Conservation (phyloP, 2,888 invertebrate species). For the Hirtodrosophila histrioides region DNA sequence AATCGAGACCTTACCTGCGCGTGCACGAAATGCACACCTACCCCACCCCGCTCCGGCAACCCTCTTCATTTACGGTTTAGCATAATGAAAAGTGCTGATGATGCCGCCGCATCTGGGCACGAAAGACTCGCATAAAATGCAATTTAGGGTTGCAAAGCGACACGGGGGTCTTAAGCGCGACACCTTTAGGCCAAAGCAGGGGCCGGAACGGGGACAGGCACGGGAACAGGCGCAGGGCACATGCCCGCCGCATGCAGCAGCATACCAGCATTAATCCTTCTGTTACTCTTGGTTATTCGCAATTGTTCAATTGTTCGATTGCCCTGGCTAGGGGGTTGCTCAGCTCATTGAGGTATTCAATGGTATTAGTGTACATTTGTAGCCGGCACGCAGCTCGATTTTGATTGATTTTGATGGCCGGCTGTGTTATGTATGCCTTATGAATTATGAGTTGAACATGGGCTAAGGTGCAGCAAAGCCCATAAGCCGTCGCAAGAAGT, state of each 20-base stretch:
- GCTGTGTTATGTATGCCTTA: conserved; percentile 27
- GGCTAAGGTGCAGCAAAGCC: conserved; percentile 57
- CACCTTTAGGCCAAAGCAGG: conserved; percentile 61
- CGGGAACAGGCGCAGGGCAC: conserved; percentile 24
- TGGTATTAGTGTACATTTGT: conserved; percentile 48
- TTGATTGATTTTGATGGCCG: conserved; percentile 61
- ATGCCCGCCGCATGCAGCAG: conserved; percentile 18
- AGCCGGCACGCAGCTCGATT: conserved; percentile 55
- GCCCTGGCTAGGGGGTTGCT: conserved; percentile 15
- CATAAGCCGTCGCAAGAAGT: conserved; percentile 59
- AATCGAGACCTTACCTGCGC: conserved; percentile 54
- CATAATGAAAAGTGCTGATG: conserved; percentile 78
- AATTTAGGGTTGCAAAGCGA: conserved; percentile 77
- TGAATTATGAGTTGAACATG: conserved; percentile 69
- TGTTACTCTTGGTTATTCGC: conserved; percentile 64
- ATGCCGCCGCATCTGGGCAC: conserved; percentile 47
- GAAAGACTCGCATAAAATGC: conserved; percentile 61
- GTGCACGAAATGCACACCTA: conserved; percentile 45
- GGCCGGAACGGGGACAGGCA: conserved; percentile 21
- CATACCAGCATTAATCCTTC: conserved; percentile 80
- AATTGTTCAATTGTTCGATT: conserved; percentile 77
- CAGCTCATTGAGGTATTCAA: conserved; percentile 42
- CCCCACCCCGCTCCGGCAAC: conserved; percentile 44
- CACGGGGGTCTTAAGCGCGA: conserved; percentile 57
- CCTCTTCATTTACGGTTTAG: conserved; percentile 78